Conservation (phyloP, 1,140 invertebrate species). For the Temnothorax longispinosus region DNA sequence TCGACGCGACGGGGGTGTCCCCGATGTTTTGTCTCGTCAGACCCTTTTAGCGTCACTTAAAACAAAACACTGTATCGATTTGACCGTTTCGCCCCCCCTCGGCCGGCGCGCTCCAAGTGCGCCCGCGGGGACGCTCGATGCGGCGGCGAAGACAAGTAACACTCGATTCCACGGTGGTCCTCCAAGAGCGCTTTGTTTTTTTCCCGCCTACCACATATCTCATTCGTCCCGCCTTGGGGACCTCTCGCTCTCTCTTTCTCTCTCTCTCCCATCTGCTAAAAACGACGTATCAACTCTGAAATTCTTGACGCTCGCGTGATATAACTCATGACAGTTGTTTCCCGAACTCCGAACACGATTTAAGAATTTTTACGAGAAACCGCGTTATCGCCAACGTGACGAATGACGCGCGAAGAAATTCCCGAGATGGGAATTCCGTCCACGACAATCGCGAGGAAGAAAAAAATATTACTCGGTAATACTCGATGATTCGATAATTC, state of each 20-base stretch:
- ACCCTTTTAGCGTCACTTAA: slow-evolving; percentile 76
- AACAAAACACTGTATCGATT: slow-evolving; percentile 80
- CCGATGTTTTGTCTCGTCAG: slow-evolving; percentile 69
- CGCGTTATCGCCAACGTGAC: slow-evolving; percentile 15
- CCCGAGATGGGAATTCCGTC: not conserved
- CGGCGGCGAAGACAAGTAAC: slow-evolving; percentile 80
- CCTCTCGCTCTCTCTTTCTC: not conserved
- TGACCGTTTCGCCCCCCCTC: slow-evolving; percentile 71
- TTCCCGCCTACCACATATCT: slow-evolving; percentile 64
- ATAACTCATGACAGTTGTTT: slow-evolving; percentile 38
- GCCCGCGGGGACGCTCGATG: slow-evolving; percentile 67
- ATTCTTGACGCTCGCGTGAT: slow-evolving; percentile 2
- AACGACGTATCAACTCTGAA: slow-evolving; percentile 44
- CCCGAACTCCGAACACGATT: slow-evolving; percentile 20
- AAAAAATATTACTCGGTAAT: slow-evolving; percentile 3
- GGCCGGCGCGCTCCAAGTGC: slow-evolving; percentile 66
- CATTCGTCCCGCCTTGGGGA: slow-evolving; percentile 49
- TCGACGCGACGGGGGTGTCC: not conserved
- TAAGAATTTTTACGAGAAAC: slow-evolving; percentile 32
- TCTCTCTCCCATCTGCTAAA: slow-evolving; percentile 31
- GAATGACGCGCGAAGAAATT: not conserved
- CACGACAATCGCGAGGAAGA: not conserved
- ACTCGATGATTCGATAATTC: not conserved
- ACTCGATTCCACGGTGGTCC: slow-evolving; percentile 78
- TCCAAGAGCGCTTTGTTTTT: slow-evolving; percentile 76